Evolutionary conservation across 1,140 invertebrate species (phyloP), one percentile per base, ranked within the genome.

Genomic region (Asobara japonica): DNA sequence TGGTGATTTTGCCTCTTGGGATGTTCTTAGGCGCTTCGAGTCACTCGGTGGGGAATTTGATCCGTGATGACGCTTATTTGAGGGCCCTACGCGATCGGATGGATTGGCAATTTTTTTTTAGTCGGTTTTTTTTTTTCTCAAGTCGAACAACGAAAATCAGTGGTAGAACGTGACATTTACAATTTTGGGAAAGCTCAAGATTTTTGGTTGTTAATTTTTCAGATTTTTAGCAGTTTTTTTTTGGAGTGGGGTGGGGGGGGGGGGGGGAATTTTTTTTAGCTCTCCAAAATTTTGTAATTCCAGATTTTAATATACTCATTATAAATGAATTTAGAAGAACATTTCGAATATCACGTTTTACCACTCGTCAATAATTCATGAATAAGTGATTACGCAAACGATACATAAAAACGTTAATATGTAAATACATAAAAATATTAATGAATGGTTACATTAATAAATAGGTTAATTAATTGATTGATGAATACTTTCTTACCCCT

Each of bases 401-500:
- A n/a, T n/a, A n/a, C n/a, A n/a, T n/a, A n/a, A n/a, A n/a, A n/a
- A n/a, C n/a, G n/a, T n/a, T n/a, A n/a, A n/a, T n/a, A n/a, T n/a
- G n/a, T n/a, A n/a, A n/a, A n/a, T n/a, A n/a, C n/a, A n/a, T n/a
- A n/a, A n/a, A n/a, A n/a, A n/a, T n/a, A n/a, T n/a, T n/a, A n/a
- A n/a, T n/a, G n/a, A n/a, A n/a, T n/a, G n/a, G n/a, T n/a, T n/a
- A n/a, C n/a, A n/a, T n/a, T n/a, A n/a, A n/a, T n/a, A n/a, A n/a
- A n/a, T n/a, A n/a, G n/a, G n/a, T n/a, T n/a, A 5, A n/a, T 36
- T 70, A 70, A 1, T 36, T 62, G 5, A 62, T 33, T 33, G 16
- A 30, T n/a, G 18, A 27, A 51, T 65, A 16, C 18, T 27, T 16
- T 71, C 78, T 81, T 69, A 85, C 84, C 80, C 78, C 81, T 84